Base-by-base conservation (phyloP, 2,888 invertebrate genomes). In the Molorchus minor region DNA sequence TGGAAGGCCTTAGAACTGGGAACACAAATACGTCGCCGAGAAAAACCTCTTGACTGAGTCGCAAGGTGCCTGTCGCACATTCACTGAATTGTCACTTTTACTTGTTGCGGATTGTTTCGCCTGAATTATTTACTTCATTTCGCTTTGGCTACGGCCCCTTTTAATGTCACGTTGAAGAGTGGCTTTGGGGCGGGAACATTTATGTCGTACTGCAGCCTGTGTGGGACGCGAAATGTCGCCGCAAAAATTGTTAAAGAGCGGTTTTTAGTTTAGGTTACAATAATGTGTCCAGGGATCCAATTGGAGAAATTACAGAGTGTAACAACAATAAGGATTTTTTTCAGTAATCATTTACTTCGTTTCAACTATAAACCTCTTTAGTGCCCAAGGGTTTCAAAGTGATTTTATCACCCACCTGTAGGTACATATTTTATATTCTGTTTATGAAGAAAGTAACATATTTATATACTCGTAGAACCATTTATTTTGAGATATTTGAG, bases 71-170 rank as follows among this genome's bases (percentile, higher is more conserved):
- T 43, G 53, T 19, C 20, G 29, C 53, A 33, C 53, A 17, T 53
- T 53, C 30, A 30, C 43, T 41, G 43, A 51, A 43, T 53, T 53
- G 53, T 53, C 53, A 53, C 43, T 53, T 53, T 35, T 53, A 53
- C 53, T 53, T 43, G 43, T 53, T 53, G 53, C 43, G 29, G 53
- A 40, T 43, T 43, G 53, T 43, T 29, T 30, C 17, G 51, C 53
- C 16, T 53, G 53, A 53, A 53, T 53, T 53, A 53, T 53, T 53
- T 43, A 53, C 41, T 41, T 53, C 53, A 43, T 53, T 53, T 53
- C 53, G 35, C 30, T 53, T 53, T 20, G 17, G 20, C 13, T 29
- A n/a, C n/a, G n/a, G 53, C 30, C 20, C 35, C 19, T 43, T 53
- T 43, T 43, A 43, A 53, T 53, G 43, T 53, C 35, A 41, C 19